Evolutionary conservation across 1,140 invertebrate species (phyloP), one percentile per base, ranked within the genome.

Genomic region (Lordiphosa clarofinis): DNA sequence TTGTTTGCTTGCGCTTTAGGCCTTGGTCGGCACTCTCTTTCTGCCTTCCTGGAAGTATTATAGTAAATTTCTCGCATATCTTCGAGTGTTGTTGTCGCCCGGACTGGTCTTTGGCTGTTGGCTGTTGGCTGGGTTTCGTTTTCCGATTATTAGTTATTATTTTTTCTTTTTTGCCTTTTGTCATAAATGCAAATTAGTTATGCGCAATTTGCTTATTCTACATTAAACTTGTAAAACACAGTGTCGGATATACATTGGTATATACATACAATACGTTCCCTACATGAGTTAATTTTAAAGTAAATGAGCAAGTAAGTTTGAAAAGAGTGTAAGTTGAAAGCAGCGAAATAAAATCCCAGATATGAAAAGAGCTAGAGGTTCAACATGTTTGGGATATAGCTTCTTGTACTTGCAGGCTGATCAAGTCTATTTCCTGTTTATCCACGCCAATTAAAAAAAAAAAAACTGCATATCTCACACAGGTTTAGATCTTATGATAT

Each of bases 31-130:
- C 64, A 68, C 68, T 82, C 59, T 68, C 63, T 72, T 64, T 65
- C 53, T 60, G 72, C 57, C 78, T 82, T 82, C 78, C 73, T 82
- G 78, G 78, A 82, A 82, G 73, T 78, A 84, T 82, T 86, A 82
- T 78, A 66, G 78, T 82, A 82, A 82, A 82, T 82, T 82, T 78
- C 73, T 73, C 78, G 78, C 78, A 82, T 84, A 82, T 84, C 64
- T 78, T 82, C 49, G 59, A 68, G 62, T 56, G 56, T 73, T 59
- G 75, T 82, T 79, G 64, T 73, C 69, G 63, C 73, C 64, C 48
- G 53, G 52, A 38, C 58, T 33, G 12, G 38, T 9, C 37, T 5
- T 6, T 12, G 37, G 38, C 13, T n/a, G 28, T 6, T 12, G 37
- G 38, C 13, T n/a, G 28, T 8, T 39, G 12, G 38, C 55, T 61